Conservation (phyloP, 2,113 vertebrate species). For the Plecturocebus donacophilus region DNA sequence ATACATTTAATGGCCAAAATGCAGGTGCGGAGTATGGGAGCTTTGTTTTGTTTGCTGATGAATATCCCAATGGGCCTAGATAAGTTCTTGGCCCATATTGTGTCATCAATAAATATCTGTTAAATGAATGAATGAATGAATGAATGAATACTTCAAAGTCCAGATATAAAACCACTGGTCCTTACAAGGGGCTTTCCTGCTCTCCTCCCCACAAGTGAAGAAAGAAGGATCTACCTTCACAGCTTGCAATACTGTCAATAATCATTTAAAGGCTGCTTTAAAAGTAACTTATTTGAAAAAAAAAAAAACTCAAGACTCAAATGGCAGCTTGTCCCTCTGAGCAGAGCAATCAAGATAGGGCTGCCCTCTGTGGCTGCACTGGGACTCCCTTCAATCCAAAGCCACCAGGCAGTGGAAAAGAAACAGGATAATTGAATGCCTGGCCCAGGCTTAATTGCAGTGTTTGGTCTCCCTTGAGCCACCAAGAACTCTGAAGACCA, state of each 20-base stretch:
- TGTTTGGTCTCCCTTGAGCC: background rate
- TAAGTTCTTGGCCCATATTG: background rate
- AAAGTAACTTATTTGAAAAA: background rate
- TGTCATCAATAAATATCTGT: background rate
- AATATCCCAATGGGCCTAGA: background rate
- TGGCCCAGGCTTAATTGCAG: background rate
- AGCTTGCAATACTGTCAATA: background rate
- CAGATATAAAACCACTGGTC: background rate
- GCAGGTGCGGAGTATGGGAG: background rate
- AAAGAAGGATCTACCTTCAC: background rate
- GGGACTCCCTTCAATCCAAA: background rate
- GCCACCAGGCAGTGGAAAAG: background rate
- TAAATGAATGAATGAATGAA: background rate
- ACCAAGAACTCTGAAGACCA: constrained; percentile 1
- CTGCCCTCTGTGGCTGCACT: background rate
- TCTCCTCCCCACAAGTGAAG: background rate
- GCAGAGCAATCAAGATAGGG: background rate
- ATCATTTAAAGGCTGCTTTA: background rate
- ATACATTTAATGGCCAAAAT: background rate
- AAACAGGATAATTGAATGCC: constrained; percentile 23
- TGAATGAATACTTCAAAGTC: background rate
- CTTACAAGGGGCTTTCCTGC: background rate
- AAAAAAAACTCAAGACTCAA: background rate
- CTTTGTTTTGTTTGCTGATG: background rate
- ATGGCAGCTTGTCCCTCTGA: background rate